These are phyloP conservation scores for Cariama cristata DNA, from an alignment of 2,113 vertebrate species.

Conservation along the genomic window DNA sequence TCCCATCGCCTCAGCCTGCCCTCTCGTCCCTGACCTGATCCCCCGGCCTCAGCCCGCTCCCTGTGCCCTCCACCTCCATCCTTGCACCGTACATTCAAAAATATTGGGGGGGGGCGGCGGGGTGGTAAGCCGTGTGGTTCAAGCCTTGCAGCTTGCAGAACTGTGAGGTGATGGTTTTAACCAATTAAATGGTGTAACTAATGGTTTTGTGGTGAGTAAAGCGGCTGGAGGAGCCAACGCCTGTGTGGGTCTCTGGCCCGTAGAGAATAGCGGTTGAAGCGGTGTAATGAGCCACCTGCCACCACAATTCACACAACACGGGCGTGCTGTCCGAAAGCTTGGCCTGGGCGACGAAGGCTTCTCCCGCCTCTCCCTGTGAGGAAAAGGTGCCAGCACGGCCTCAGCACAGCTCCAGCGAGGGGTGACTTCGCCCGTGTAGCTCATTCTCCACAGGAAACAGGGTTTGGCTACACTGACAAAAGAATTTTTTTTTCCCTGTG, in stretches of 20 bases:
- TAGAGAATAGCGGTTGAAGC: too few relatives aligned
- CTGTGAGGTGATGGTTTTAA: not conserved
- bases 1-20: fast-evolving
- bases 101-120: fast-evolving
- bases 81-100: fast-evolving
- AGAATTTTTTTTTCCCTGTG: not conserved
- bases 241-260: fast-evolving
- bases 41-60: too few relatives aligned
- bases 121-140: fast-evolving
- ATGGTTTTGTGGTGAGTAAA: not conserved
- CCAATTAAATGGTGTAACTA: too few relatives aligned
- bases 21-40: not conserved
- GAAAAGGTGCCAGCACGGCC: not conserved
- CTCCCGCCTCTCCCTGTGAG: fast-evolving
- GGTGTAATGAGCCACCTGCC: fast-evolving
- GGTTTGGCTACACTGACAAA: not conserved
- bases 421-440: fast-evolving
- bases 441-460: not conserved
- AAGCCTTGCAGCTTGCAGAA: not conserved
- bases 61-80: not conserved
- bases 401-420: not conserved
- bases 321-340: fast-evolving
- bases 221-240: not conserved
- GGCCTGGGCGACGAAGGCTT: fast-evolving
- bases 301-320: fast-evolving